Evolutionary conservation across 2,113 vertebrate species (phyloP).

Genomic region (Eupsittula cactorum): DNA sequence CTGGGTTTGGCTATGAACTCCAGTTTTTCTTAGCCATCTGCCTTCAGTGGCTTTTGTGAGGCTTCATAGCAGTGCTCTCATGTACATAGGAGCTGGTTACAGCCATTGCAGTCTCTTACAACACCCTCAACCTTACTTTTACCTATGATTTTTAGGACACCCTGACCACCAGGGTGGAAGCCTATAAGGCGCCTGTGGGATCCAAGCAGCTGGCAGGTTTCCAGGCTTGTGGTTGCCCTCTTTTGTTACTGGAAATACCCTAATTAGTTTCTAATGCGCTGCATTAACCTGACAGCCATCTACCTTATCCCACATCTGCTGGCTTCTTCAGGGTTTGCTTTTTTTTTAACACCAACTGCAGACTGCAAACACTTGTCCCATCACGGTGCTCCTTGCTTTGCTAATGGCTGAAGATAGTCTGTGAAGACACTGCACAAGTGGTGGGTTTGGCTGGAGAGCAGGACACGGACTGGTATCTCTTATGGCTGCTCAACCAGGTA

Average conservation of each 20-base stretch:
- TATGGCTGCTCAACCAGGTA: accelerated
- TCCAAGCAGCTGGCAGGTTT: background rate
- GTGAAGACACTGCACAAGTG: background rate
- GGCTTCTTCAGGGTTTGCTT: background rate
- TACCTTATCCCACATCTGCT: background rate
- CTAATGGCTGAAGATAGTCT: background rate
- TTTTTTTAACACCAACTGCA: background rate
- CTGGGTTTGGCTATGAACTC: background rate
- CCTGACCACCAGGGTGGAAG: background rate
- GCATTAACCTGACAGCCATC: background rate
- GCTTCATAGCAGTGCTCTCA: background rate
- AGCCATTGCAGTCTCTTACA: background rate
- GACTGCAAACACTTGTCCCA: background rate
- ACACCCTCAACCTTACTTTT: background rate
- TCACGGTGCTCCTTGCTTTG: background rate
- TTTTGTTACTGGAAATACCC: conserved; percentile 20
- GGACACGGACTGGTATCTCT: background rate
- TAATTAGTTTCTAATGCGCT: background rate
- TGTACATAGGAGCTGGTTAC: background rate
- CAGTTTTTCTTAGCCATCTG: background rate
- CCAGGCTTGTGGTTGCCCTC: background rate
- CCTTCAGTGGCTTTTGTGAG: background rate
- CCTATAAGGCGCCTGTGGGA: background rate
- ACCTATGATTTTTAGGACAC: background rate
- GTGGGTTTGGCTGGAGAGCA: background rate